Conservation (phyloP, 1,140 invertebrate species). For the Anoplophora glabripennis region DNA sequence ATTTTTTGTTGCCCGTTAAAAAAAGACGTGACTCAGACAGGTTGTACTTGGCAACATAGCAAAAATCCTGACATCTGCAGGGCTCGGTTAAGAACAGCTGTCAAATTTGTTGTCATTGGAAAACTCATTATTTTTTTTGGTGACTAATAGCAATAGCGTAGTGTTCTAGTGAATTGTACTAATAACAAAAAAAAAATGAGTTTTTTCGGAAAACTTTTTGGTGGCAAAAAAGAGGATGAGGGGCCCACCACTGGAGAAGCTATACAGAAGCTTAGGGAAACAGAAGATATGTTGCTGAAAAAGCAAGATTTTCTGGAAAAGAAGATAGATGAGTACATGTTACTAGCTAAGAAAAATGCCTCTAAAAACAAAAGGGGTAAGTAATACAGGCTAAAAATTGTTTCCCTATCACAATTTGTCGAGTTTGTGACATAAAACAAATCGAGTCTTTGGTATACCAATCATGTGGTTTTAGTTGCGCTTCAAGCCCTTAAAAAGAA, state of each 20-base stretch:
- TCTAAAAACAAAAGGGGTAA: constrained; percentile 96
- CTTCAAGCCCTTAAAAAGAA: constrained; percentile 96
- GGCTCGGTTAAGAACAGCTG: no score
- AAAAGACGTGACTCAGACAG: no score
- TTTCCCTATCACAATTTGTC: constrained; percentile 1
- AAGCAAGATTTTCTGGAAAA: constrained; percentile 97
- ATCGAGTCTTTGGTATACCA: not conserved
- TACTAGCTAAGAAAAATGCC: constrained; percentile 87
- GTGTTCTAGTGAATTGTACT: not conserved
- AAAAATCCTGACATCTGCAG: no score
- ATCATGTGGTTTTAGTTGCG: constrained; percentile 68
- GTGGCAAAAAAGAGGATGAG: constrained; percentile 83
- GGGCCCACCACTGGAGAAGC: constrained; percentile 91
- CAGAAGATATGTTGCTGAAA: constrained; percentile 97
- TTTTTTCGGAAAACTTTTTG: constrained; percentile 86
- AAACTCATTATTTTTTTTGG: no score
- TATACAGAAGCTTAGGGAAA: constrained; percentile 94
- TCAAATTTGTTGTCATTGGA: no score
- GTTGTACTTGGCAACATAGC: no score
- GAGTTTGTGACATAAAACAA: not conserved
- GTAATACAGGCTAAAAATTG: constrained; percentile 18
- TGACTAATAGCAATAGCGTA: no score
- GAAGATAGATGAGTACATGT: constrained; percentile 89
- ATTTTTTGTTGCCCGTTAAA: no score
- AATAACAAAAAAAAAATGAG: constrained; percentile 70